These are phyloP conservation scores for Pristis pectinata DNA, from an alignment of 2,797 vertebrate genomes.

Conservation along the genomic window DNA sequence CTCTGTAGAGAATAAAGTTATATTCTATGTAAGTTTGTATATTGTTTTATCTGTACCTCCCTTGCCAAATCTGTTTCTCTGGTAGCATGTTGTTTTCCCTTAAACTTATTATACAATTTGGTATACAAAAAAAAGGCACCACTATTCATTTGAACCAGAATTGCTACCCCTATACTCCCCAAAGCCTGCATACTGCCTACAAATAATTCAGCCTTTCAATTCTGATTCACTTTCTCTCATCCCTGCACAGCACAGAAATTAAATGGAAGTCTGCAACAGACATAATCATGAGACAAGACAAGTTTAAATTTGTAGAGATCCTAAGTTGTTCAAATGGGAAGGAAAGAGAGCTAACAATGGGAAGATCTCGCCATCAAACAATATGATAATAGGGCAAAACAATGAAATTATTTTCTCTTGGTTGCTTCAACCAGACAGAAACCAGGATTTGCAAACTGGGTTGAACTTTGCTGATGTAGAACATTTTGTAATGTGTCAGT, in stretches of 20 bases:
- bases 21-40: too few relatives aligned
- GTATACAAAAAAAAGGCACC: neutral
- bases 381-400: neutral
- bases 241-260: too few relatives aligned
- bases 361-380: neutral
- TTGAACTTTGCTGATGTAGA: neutral
- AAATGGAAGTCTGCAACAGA: too few relatives aligned
- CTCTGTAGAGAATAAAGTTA: too few relatives aligned
- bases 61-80: too few relatives aligned
- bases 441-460: neutral
- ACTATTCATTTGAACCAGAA: neutral
- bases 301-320: neutral
- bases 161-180: neutral
- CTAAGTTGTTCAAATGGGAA: neutral
- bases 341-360: neutral
- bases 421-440: neutral
- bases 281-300: too few relatives aligned
- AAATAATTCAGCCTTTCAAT: neutral
- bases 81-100: too few relatives aligned
- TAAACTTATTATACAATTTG: too few relatives aligned
- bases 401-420: neutral
- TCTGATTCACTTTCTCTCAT: neutral
- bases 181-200: neutral
- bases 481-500: too few relatives aligned
- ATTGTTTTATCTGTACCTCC: too few relatives aligned